Evolutionary conservation across 2,888 invertebrate species (phyloP), one percentile per base, ranked within the genome.

Genomic region (Chouioia cunea): DNA sequence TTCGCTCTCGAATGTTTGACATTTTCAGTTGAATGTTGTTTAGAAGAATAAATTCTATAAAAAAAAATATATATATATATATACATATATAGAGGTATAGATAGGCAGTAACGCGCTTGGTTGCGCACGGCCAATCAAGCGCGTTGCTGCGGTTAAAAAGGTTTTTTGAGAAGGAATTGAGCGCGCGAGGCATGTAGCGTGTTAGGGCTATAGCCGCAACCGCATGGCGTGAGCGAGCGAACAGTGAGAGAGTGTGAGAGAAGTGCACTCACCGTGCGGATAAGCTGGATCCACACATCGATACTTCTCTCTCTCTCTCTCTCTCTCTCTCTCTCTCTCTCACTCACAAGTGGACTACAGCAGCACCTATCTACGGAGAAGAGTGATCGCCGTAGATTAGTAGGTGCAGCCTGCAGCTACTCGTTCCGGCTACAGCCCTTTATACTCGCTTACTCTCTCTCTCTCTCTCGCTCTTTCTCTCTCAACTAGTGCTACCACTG

Each of bases 311-410:
- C n/a, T 18, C 50, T 64, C 23, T 22, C 46, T 14, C 54, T 14
- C 14, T 22, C 16, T 12, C 50, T 10, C n/a, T 18, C 50, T 64
- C 23, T 22, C 46, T 14, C 54, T 14, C 14, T 22, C 16, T 12
- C 50, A n/a, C 18, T 50, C 18, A 20, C 50, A 16, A 20, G 16
- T 50, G 50, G 50, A 50, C 18, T 50, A 50, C 50, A 18, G 16
- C 50, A 18, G 16, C 50, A 64, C 23, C 27, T 48, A 54, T 54
- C 22, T 22, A 43, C 36, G 46, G 59, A 53, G 44, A 59, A 64
- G 47, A 59, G 48, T 23, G 59, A 59, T 60, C 22, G 56, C 56
- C 56, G 23, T 57, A 52, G 60, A 62, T 70, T 70, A 70, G 65
- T 70, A 65, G 65, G 44, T 62, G 50, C 10, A 36, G 36, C 53